Evolutionary conservation across 2,113 vertebrate genomes (phyloP).

Genomic region (Catharus minimus): DNA sequence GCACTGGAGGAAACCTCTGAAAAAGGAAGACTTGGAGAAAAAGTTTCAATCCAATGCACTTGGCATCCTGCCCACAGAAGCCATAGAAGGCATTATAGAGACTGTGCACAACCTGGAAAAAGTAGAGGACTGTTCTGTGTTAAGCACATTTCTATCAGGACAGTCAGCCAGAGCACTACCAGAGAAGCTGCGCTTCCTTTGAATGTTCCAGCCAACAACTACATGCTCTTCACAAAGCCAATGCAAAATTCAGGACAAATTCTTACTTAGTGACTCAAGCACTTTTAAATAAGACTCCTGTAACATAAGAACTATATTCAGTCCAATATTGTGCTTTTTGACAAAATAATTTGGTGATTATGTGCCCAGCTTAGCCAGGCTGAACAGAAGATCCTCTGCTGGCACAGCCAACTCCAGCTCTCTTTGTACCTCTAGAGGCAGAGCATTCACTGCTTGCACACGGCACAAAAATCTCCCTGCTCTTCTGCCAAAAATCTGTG

Average conservation of each 20-base stretch:
- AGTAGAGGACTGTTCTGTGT: conserved; percentile 72
- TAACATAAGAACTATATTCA: not conserved
- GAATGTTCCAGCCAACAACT: not conserved
- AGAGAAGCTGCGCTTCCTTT: not conserved
- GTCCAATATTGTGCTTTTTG: not conserved
- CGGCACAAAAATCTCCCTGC: not conserved
- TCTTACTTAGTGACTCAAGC: not conserved
- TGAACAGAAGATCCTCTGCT: not conserved
- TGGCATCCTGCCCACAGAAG: conserved; percentile 63
- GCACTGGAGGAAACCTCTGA: conserved; percentile 92
- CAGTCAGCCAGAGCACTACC: not conserved
- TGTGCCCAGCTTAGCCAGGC: not conserved
- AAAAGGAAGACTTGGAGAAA: conserved; percentile 77
- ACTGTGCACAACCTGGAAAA: conserved; percentile 78
- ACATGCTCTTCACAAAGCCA: not conserved
- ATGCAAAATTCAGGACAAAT: not conserved
- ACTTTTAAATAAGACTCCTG: not conserved
- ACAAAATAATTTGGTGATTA: not conserved
- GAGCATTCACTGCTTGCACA: not conserved
- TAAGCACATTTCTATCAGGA: conserved; percentile 77
- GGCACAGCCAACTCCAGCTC: not conserved
- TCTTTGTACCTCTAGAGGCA: not conserved
- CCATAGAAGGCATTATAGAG: conserved; percentile 76
- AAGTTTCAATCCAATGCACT: conserved; percentile 85
- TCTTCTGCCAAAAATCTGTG: not conserved